A percentile compares a stretch with the other conserved stretches of the same genome.
Conservation (phyloP, 2,888 invertebrate species). For the Harpagoxenus sublaevis region DNA sequence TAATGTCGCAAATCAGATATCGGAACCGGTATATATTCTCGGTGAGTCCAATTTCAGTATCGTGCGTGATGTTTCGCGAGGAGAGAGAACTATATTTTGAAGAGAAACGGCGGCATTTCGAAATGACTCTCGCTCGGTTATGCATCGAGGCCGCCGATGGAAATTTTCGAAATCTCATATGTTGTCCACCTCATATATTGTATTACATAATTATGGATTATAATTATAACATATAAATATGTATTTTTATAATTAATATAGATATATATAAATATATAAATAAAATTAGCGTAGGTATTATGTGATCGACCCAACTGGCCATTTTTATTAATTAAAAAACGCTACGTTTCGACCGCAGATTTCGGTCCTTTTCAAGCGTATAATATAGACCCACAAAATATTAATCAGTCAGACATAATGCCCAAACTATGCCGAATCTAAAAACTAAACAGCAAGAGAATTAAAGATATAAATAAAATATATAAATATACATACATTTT, state of each 20-base stretch:
- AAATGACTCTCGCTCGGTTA: neutral
- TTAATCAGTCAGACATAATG: too few relatives aligned
- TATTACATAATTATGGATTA: too few relatives aligned
- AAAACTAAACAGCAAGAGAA: too few relatives aligned
- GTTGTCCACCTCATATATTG: neutral
- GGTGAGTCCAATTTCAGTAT: conserved; percentile 22
- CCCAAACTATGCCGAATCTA: too few relatives aligned
- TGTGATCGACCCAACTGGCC: too few relatives aligned
- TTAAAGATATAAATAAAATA: neutral
- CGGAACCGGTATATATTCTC: conserved; percentile 40
- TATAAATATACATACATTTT: neutral
- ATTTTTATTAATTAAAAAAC: too few relatives aligned
- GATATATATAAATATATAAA: neutral
- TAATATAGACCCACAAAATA: too few relatives aligned
- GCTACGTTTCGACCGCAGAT: too few relatives aligned
- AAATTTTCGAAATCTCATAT: neutral
- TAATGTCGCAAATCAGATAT: conserved; percentile 44
- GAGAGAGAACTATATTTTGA: conserved; percentile 7
- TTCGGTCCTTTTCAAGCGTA: too few relatives aligned
- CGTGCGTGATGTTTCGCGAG: neutral
- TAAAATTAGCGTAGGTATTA: too few relatives aligned
- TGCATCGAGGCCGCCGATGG: neutral
- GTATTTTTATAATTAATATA: neutral
- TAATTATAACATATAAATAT: neutral
- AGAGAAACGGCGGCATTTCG: neutral